phyloP scores from a whole-genome alignment of 2,113 vertebrate species.

The Bostrychus sinensis region DNA sequence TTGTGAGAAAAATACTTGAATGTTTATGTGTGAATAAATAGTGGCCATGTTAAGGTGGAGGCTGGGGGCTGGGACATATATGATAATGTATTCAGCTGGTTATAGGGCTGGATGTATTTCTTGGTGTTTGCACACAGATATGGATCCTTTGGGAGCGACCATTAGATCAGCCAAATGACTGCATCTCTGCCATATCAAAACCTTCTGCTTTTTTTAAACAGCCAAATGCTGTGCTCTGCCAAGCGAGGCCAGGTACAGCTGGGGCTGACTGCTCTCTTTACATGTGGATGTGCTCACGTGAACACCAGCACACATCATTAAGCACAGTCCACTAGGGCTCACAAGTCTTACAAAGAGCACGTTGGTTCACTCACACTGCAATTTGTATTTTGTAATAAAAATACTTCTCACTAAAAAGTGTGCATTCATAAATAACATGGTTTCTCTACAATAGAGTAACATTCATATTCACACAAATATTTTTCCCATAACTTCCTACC shows the following conservation, averaged over 20 bases:
- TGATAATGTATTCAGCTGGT: conserved; percentile 62
- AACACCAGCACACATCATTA: conserved; percentile 20
- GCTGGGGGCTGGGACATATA: conserved; percentile 34
- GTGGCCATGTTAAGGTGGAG: conserved; percentile 18
- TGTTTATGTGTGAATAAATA: conserved; percentile 22
- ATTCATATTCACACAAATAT: no score
- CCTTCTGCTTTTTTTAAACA: conserved; percentile 67
- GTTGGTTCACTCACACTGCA: neutral
- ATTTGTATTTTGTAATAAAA: neutral
- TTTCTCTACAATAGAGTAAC: no score
- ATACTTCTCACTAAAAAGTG: no score
- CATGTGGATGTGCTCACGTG: conserved; percentile 20
- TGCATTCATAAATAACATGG: no score
- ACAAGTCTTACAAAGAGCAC: neutral
- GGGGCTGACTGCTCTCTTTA: conserved; percentile 56
- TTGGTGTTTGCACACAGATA: conserved; percentile 65
- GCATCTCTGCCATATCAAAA: conserved; percentile 68
- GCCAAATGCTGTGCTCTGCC: conserved; percentile 63
- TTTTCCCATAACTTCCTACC: no score
- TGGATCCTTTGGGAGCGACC: conserved; percentile 65
- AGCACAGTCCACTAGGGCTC: neutral
- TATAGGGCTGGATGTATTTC: conserved; percentile 57
- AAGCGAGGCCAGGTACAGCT: conserved; percentile 67
- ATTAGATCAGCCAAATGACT: conserved; percentile 74
- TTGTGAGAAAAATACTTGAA: conserved; percentile 5